These are phyloP conservation scores for Beris morrisii DNA, from an alignment of 2,888 invertebrate species.

Conservation along the genomic window DNA sequence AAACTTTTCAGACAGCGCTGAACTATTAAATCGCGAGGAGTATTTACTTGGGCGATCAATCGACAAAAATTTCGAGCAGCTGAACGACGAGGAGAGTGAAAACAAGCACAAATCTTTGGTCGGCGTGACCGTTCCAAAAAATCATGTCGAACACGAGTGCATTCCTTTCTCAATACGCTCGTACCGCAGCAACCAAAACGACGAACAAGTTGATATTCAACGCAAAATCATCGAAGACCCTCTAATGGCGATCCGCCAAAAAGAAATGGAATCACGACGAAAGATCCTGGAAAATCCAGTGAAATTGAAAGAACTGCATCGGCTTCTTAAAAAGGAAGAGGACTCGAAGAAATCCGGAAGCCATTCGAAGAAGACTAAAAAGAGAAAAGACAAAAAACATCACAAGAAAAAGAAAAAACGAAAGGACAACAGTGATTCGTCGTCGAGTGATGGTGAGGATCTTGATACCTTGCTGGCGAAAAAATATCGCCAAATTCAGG, in stretches of 20 bases:
- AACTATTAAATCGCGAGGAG: constrained; percentile 73
- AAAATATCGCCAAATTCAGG: constrained; percentile 69
- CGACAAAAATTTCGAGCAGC: constrained; percentile 76
- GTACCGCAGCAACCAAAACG: constrained; percentile 57
- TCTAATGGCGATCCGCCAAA: constrained; percentile 81
- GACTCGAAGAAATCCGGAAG: constrained; percentile 48
- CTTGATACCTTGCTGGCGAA: constrained; percentile 71
- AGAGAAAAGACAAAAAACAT: constrained; percentile 41
- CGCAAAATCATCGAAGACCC: constrained; percentile 94
- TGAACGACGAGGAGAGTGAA: constrained; percentile 62
- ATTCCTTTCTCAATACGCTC: constrained; percentile 73
- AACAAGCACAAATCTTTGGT: constrained; percentile 45
- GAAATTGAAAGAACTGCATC: constrained; percentile 81
- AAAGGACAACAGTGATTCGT: constrained; percentile 41
- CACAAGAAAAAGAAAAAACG: constrained; percentile 42
- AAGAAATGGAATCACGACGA: constrained; percentile 84
- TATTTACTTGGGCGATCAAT: constrained; percentile 82
- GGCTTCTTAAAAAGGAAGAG: constrained; percentile 69
- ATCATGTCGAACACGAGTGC: constrained; percentile 73
- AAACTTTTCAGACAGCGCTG: constrained; percentile 45
- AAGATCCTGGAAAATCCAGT: constrained; percentile 89
- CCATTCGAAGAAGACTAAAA: constrained; percentile 44
- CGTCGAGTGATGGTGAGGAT: constrained; percentile 55
- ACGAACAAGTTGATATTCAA: constrained; percentile 79
- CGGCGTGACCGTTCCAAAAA: constrained; percentile 59